A percentile compares a stretch with the other conserved stretches of the same genome.
Conservation (phyloP, 2,113 vertebrate genomes). For the Laticauda laticaudata region DNA sequence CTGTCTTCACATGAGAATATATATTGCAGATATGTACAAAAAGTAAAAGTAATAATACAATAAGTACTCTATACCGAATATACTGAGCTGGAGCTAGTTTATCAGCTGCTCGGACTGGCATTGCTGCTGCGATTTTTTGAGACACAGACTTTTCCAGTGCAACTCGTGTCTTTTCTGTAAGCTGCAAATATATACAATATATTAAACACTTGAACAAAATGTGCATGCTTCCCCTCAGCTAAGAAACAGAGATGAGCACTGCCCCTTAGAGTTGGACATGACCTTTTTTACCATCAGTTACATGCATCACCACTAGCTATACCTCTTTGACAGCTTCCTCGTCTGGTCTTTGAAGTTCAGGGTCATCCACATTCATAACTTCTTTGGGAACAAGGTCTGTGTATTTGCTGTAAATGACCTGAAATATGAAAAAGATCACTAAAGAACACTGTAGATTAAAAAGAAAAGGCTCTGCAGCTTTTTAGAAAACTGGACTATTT, state of each 20-base stretch:
- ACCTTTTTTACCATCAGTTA: neutral
- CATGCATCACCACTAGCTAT: constrained; percentile 16
- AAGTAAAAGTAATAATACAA: neutral
- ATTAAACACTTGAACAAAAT: constrained; percentile 1
- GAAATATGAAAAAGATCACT: constrained; percentile 56
- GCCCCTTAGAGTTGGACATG: neutral
- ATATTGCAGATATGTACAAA: neutral
- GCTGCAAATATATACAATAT: constrained; percentile 69
- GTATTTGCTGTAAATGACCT: constrained; percentile 98
- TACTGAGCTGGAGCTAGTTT: constrained; percentile 97
- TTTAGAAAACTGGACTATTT: constrained; percentile 20
- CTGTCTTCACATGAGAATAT: neutral
- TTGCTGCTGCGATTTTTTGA: constrained; percentile 97
- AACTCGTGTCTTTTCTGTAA: constrained; percentile 93
- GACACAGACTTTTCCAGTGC: constrained; percentile 94
- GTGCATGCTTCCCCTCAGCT: neutral
- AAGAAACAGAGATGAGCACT: neutral
- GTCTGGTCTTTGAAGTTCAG: constrained; percentile 89
- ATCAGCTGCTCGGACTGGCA: constrained; percentile 97
- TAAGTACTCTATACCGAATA: constrained; percentile 80
- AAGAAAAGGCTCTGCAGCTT: constrained; percentile 27
- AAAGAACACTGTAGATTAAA: constrained; percentile 13
- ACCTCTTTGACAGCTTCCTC: constrained; percentile 95
- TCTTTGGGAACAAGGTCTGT: constrained; percentile 96
- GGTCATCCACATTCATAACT: constrained; percentile 87